Percentiles rank a stretch among this genome's conserved stretches.
Conservation (phyloP, 2,113 vertebrate species). For the Osmerus mordax region DNA sequence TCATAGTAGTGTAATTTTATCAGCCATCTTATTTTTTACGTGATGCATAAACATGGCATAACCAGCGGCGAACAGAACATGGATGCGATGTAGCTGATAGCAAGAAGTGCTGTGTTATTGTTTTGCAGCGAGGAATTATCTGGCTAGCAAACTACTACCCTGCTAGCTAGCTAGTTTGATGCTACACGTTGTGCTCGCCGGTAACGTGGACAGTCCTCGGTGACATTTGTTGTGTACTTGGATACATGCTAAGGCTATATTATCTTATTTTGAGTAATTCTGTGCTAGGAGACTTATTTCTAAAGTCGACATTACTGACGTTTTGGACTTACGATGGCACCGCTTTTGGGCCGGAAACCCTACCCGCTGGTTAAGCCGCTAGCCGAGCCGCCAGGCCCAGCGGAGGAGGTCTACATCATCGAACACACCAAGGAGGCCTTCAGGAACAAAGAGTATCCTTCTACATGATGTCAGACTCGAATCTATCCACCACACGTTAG, state of each 20-base stretch:
- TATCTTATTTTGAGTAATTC: constrained; percentile 1
- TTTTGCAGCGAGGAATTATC: constrained; percentile 56
- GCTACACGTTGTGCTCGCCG: constrained; percentile 58
- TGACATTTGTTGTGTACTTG: constrained; percentile 13
- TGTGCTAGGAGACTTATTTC: constrained; percentile 8
- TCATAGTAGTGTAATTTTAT: neutral
- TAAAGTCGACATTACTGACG: constrained; percentile 35
- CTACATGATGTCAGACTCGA: neutral
- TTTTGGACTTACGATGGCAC: constrained; percentile 79
- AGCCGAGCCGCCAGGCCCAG: constrained; percentile 78
- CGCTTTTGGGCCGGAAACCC: constrained; percentile 92
- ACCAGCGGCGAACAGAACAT: constrained; percentile 7
- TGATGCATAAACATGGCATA: constrained; percentile 32
- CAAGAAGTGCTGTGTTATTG: constrained; percentile 59
- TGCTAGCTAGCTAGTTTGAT: constrained; percentile 47
- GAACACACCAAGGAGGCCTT: constrained; percentile 94
- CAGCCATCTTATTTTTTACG: neutral
- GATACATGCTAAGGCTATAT: constrained; percentile 51
- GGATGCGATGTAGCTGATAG: constrained; percentile 55
- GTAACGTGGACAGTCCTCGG: constrained; percentile 47
- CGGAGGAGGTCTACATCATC: constrained; percentile 84
- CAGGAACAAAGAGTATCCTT: constrained; percentile 97
- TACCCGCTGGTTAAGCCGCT: constrained; percentile 87
- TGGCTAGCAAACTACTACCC: constrained; percentile 39
- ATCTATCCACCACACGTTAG: too few relatives aligned